Evolutionary conservation across 2,113 vertebrate species (phyloP).

Genomic region (Puntigrus tetrazona): DNA sequence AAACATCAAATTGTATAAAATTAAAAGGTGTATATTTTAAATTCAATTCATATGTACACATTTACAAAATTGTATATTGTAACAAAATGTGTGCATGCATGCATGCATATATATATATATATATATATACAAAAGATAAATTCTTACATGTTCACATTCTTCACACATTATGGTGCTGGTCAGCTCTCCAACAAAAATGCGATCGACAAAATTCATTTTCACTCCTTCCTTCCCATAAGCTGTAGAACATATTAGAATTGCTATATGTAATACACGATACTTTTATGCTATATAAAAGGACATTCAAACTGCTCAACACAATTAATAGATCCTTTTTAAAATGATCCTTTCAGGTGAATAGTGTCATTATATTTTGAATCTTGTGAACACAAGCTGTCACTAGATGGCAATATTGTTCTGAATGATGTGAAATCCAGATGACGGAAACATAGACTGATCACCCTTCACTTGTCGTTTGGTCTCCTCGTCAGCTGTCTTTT

Average conservation of each 20-base stretch:
- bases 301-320: not conserved
- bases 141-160: slow-evolving; percentile 96
- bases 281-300: not conserved
- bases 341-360: not conserved
- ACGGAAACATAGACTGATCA: slow-evolving; percentile 53
- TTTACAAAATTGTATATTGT: not conserved
- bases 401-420: slow-evolving; percentile 79
- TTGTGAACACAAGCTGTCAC: slow-evolving; percentile 57
- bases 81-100: too few relatives aligned
- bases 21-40: not conserved
- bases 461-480: slow-evolving; percentile 97
- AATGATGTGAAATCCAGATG: slow-evolving; percentile 41
- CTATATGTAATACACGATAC: slow-evolving; percentile 37
- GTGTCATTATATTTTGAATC: not conserved
- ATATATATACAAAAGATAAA: slow-evolving; percentile 15
- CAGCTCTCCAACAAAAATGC: slow-evolving; percentile 96
- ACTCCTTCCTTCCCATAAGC: slow-evolving; percentile 97
- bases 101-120: too few relatives aligned
- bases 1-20: not conserved
- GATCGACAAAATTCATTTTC: slow-evolving; percentile 98
- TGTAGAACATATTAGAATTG: slow-evolving; percentile 63
- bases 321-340: not conserved
- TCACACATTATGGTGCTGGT: slow-evolving; percentile 99
- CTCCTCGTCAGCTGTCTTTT: slow-evolving; percentile 95
- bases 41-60: not conserved